Evolutionary conservation across 2,888 invertebrate species (phyloP), one percentile per base, ranked within the genome.

Genomic region (Eupithecia pulchellata): DNA sequence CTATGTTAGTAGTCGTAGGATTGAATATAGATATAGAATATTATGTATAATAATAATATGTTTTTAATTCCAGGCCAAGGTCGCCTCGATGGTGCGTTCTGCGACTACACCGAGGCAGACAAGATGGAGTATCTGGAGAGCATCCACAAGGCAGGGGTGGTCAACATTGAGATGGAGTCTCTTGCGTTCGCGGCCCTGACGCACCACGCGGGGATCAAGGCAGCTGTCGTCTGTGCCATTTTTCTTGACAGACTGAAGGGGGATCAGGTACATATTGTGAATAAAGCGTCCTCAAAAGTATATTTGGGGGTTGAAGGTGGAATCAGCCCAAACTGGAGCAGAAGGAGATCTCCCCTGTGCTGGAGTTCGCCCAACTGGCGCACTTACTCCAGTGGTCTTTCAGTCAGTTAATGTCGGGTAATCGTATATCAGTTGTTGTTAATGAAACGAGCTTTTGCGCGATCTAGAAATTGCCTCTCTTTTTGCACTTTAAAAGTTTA

Each of bases 161-260:
- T 97, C 30, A 99, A 99, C 90, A 99, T 99, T 81, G 99, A 99
- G 94, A 99, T 99, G 99, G 99, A 99, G 92, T 97, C 98, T 52
- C 95, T 98, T 11, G 97, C 98, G 17, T 99, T 99, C 87, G 98
- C 99, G 0, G 98, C 99, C 1, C 95, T 99, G 67, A 99, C 98
- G 32, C 97, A 98, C 87, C 97, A 98, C 88, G 99, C 99, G 11
- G 98, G 98, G 17, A 97, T 99, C 78, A 97, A 96, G 87, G 97
- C 98, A 0, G 98, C 98, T n/a, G 97, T 99, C 42, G 96, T 99
- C 32, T 99, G 99, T 88, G 99, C 99, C 66, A 97, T 99, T 0
- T 91, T 99, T 39, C 94, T 99, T 66, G 98, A 99, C 91, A 95
- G 99, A 76, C 95, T 99, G 57, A 97, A 98, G 86, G 98, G 98